Conservation (phyloP, 1,140 invertebrate species). For the Maconellicoccus hirsutus region DNA sequence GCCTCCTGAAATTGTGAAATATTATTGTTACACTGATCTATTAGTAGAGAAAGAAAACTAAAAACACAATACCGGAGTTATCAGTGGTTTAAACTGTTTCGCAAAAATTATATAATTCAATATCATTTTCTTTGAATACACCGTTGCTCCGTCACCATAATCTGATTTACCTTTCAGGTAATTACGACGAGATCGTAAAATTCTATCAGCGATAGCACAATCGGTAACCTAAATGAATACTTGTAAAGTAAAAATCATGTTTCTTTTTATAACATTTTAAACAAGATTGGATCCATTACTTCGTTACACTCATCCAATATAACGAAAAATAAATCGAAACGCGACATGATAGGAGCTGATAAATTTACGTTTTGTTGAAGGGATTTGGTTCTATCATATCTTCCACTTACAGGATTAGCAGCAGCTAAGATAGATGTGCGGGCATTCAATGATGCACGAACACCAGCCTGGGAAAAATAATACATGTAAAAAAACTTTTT, state of each 20-base stretch:
- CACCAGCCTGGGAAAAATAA: constrained; percentile 60
- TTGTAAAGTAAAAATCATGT: constrained; percentile 14
- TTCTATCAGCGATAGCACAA: constrained; percentile 72
- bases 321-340: constrained; percentile 98
- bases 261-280: constrained; percentile 23
- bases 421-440: constrained; percentile 96
- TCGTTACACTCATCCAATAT: constrained; percentile 92
- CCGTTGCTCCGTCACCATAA: too few species aligned
- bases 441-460: constrained; percentile 94
- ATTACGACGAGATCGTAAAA: constrained; percentile 86
- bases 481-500: constrained; percentile 22
- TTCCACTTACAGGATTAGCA: constrained; percentile 93
- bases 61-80: constrained; percentile 44
- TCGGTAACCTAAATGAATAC: constrained; percentile 29
- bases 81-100: constrained; percentile 87
- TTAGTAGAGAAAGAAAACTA: constrained; percentile 27
- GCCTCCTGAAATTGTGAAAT: constrained; percentile 49
- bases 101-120: constrained; percentile 98
- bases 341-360: constrained; percentile 95
- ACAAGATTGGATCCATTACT: constrained; percentile 37
- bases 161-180: too few species aligned
- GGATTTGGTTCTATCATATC: constrained; percentile 90
- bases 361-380: constrained; percentile 89
- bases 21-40: neutral
- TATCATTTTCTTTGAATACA: too few species aligned